Evolutionary conservation across 2,888 invertebrate genomes (phyloP).

Genomic region (Stegophylla sp.): DNA sequence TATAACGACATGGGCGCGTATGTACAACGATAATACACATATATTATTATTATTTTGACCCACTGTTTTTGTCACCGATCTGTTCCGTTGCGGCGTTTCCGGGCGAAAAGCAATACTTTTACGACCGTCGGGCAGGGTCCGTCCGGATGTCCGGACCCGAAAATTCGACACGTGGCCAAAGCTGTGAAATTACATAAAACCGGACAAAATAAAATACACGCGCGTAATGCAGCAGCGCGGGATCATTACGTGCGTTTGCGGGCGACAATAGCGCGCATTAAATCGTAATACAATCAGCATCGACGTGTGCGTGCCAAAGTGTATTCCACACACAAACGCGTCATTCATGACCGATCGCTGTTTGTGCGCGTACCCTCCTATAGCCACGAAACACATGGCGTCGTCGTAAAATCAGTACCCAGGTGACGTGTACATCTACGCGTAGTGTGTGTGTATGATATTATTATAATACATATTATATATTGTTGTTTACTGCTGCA

Average conservation of each 20-base stretch:
- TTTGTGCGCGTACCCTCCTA: not conserved
- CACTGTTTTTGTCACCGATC: slow-evolving; percentile 10
- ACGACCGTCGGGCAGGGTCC: slow-evolving; percentile 40
- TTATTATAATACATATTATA: not conserved
- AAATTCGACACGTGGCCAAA: slow-evolving; percentile 4
- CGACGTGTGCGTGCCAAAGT: slow-evolving; percentile 5
- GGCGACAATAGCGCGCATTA: slow-evolving; percentile 17
- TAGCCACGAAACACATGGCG: slow-evolving; percentile 31
- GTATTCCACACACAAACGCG: not conserved
- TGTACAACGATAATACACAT: not conserved
- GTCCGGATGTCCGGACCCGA: slow-evolving; percentile 40
- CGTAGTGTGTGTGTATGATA: not conserved
- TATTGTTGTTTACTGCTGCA: too few species aligned
- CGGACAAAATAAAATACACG: not conserved
- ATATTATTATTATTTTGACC: not conserved
- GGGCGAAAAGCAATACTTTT: slow-evolving; percentile 29
- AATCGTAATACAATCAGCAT: slow-evolving; percentile 44
- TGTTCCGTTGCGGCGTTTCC: slow-evolving; percentile 31
- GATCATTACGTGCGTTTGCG: not conserved
- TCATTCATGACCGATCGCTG: slow-evolving; percentile 26
- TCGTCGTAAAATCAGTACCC: slow-evolving; percentile 49
- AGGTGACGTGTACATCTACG: slow-evolving; percentile 42
- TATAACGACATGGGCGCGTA: slow-evolving; percentile 6
- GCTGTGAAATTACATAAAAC: slow-evolving; percentile 16
- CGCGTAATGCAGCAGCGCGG: not conserved